A percentile compares a stretch with the other conserved stretches of the same genome.
phyloP scores from a whole-genome alignment of 2,113 vertebrate species.

The Brienomyrus brachyistius region DNA sequence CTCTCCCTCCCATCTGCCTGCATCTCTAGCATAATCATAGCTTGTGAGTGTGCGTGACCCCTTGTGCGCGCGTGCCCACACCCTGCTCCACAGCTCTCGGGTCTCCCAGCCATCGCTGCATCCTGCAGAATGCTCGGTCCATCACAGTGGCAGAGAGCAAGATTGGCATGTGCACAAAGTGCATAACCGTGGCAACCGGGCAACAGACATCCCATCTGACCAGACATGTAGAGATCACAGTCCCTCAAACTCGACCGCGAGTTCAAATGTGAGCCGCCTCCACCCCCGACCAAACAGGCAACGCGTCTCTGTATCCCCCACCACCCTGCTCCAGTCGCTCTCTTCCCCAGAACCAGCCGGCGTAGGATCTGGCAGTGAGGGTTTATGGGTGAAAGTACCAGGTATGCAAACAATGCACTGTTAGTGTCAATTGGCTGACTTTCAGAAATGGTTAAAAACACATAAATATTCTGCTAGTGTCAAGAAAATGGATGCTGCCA shows the following conservation, averaged over 20 bases:
- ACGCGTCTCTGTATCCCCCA: neutral
- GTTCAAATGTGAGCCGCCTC: neutral
- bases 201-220: neutral
- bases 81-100: neutral
- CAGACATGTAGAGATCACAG: neutral
- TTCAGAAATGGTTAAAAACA: conserved; percentile 1
- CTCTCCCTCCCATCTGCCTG: neutral
- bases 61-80: conserved; percentile 24
- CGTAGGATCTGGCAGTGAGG: neutral
- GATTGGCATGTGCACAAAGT: neutral
- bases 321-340: neutral
- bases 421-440: neutral
- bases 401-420: neutral
- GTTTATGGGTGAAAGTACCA: neutral
- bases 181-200: neutral
- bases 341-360: neutral
- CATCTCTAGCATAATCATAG: neutral
- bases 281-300: neutral
- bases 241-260: neutral
- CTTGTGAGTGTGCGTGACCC: conserved; percentile 2
- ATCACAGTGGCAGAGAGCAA: neutral
- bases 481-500: neutral
- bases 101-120: neutral
- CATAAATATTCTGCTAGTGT: conserved; percentile 6
- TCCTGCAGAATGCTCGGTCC: neutral